These are phyloP conservation scores for Chymomyza caudatula DNA, from an alignment of 2,888 invertebrate genomes.

Conservation along the genomic window DNA sequence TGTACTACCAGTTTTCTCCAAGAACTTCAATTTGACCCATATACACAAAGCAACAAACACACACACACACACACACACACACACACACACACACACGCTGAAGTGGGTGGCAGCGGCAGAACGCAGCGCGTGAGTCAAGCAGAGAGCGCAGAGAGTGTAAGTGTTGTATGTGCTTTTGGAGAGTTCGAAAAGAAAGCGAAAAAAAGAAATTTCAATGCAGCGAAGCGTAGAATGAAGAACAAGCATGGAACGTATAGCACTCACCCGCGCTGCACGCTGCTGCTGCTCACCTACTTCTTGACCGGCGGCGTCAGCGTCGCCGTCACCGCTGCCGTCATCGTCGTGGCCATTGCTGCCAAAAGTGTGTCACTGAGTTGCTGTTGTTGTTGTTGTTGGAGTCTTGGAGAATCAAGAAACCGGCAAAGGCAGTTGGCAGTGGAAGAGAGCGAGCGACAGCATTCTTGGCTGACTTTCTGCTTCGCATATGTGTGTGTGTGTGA, in stretches of 20 bases:
- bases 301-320: conserved; percentile 14
- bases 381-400: not conserved
- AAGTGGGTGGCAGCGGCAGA: conserved; percentile 43
- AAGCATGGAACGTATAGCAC: conserved; percentile 8
- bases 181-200: conserved; percentile 67
- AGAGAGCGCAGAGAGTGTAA: conserved; percentile 27
- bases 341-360: conserved; percentile 31
- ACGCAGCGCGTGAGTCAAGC: not conserved
- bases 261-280: conserved; percentile 13
- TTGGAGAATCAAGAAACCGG: conserved; percentile 34
- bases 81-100: not conserved
- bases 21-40: conserved; percentile 65
- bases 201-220: conserved; percentile 65
- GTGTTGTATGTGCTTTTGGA: conserved; percentile 27
- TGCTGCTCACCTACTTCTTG: no score
- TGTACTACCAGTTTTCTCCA: conserved; percentile 67
- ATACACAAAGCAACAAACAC: no score
- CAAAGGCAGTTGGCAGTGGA: conserved; percentile 22
- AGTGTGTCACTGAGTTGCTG: conserved; percentile 54
- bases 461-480: conserved; percentile 55
- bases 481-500: no score
- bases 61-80: conserved; percentile 11
- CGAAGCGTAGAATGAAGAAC: conserved; percentile 66
- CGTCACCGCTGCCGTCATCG: conserved; percentile 35
- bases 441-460: conserved; percentile 49